A percentile compares a stretch with the other conserved stretches of the same genome.
These are phyloP conservation scores for Ptilodon capucinus DNA, from an alignment of 2,888 invertebrate species.

Conservation along the genomic window DNA sequence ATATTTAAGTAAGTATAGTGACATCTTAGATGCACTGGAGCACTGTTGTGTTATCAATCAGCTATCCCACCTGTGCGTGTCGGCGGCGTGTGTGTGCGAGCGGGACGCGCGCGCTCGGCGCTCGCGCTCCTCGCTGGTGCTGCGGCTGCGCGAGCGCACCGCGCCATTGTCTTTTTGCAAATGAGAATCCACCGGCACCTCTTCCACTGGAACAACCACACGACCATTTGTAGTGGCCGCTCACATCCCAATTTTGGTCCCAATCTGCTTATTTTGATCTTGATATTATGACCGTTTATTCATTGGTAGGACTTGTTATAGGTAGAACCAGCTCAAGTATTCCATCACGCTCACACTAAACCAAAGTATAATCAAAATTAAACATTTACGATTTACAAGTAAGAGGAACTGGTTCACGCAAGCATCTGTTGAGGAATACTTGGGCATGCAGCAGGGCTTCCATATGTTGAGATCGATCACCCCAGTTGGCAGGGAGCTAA, in stretches of 20 bases:
- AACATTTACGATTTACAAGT: neutral
- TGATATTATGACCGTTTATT: neutral
- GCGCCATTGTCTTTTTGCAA: conserved; percentile 35
- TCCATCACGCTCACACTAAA: neutral
- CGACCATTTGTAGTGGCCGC: neutral
- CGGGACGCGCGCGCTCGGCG: conserved; percentile 31
- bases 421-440: neutral
- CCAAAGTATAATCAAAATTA: neutral
- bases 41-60: neutral
- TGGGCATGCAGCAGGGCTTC: neutral
- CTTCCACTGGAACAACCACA: conserved; percentile 73
- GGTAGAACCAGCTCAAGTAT: no score
- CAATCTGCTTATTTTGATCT: no score
- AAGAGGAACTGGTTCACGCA: neutral
- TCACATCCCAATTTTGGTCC: neutral
- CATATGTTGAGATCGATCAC: neutral
- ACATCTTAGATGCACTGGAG: neutral
- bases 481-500: neutral
- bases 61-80: conserved; percentile 31
- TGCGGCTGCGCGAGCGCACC: conserved; percentile 44
- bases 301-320: no score
- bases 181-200: conserved; percentile 78
- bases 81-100: conserved; percentile 23
- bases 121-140: conserved; percentile 49
- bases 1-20: no score